Evolutionary conservation across 2,888 invertebrate species (phyloP), one percentile per base, ranked within the genome.

Genomic region (Bruchidius siliquastri): DNA sequence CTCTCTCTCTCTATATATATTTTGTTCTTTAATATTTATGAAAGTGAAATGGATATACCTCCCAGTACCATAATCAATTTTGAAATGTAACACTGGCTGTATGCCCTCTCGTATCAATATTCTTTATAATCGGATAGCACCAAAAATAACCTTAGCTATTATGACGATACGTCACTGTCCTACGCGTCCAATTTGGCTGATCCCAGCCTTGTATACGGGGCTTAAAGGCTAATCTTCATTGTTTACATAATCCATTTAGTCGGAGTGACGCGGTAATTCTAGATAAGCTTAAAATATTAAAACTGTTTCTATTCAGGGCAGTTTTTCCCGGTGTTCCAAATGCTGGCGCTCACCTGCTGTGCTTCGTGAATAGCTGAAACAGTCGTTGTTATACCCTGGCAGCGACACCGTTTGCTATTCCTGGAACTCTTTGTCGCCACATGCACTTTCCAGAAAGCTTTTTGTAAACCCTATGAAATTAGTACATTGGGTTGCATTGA

Each of bases 221-320:
- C 49, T 49, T 13, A 49, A 49, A 49, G 49, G 49, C 49, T 49
- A 49, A 49, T 49, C 49, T 18, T 13, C 49, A 49, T 49, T 68
- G 32, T 68, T 32, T 49, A 49, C 49, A 49, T 49, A 49, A 49
- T 49, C 49, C 49, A 49, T 49, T 49, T 49, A 49, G 49, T 49
- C 49, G 49, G 49, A 49, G 49, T 49, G 49, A 49, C 49, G 49
- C 49, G 10, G 49, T 49, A 49, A 49, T 49, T 49, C 49, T 49
- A 67, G 71, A 71, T 69, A 73, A 75, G 72, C 73, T 68, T 73
- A 71, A 75, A 72, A 70, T 71, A 70, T 72, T 67, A 26, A 68
- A 72, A 49, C 49, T 49, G 49, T 49, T 49, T 49, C 49, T 49
- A 49, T 49, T 49, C 49, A 49, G 49, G 49, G 49, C 49, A 49